Evolutionary conservation across 64 coral and sea anemone species (phyloP).

Genomic region (Anthopleura sola): DNA sequence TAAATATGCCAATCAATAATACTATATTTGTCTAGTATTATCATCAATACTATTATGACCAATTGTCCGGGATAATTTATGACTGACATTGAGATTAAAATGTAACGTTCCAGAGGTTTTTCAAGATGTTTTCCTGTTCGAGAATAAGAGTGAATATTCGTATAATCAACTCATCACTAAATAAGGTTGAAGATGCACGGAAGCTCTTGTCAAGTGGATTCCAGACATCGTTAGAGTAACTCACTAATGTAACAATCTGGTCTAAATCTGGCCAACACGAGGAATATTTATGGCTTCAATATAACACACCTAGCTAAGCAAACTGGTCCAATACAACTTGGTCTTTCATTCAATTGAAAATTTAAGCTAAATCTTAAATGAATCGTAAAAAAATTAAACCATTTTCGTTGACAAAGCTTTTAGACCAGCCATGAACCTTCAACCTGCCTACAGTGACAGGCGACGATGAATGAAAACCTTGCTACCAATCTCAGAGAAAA

Average conservation of each 20-base stretch:
- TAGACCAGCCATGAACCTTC: neutral
- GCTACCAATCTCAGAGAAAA: neutral
- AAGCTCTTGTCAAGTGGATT: neutral
- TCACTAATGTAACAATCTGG: neutral
- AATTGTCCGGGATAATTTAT: neutral
- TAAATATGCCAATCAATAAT: neutral
- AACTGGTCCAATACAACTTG: neutral
- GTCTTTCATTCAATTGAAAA: neutral
- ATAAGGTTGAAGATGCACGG: neutral
- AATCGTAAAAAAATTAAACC: neutral
- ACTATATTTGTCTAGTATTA: neutral
- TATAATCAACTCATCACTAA: neutral
- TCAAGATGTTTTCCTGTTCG: neutral
- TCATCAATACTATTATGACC: neutral
- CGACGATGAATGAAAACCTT: neutral
- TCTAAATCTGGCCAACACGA: neutral
- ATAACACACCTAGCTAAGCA: neutral
- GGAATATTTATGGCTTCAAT: neutral
- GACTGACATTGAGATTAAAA: neutral
- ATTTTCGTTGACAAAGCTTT: neutral
- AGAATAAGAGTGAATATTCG: neutral
- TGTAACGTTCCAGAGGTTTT: neutral
- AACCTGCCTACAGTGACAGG: neutral
- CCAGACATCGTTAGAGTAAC: neutral
- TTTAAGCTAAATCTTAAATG: neutral